These are phyloP conservation scores for Dendrolimus kikuchii DNA, from an alignment of 1,140 invertebrate genomes.

Conservation along the genomic window DNA sequence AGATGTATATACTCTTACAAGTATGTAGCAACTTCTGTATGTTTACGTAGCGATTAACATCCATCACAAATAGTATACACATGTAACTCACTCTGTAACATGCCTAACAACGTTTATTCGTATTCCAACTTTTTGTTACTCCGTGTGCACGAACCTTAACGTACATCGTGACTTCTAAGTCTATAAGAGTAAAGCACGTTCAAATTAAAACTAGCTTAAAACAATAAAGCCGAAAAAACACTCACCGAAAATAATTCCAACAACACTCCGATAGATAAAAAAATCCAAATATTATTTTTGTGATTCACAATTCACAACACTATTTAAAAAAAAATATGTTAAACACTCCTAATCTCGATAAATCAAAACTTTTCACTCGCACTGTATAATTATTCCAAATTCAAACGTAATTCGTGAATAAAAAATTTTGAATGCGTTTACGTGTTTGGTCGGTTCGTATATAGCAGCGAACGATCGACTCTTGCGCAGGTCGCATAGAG, in stretches of 20 bases:
- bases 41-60: neutral
- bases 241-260: conserved; percentile 36
- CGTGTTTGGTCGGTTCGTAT: conserved; percentile 8
- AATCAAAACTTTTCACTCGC: too few relatives aligned
- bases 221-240: conserved; percentile 16
- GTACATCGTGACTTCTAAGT: conserved; percentile 12
- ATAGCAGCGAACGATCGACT: conserved; percentile 24
- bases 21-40: neutral
- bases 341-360: too few relatives aligned
- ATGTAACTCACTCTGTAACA: conserved; percentile 5
- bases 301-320: conserved; percentile 11
- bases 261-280: conserved; percentile 11
- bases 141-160: too few relatives aligned
- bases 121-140: too few relatives aligned
- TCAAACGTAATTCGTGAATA: too few relatives aligned
- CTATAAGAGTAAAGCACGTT: conserved; percentile 27
- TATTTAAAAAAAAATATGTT: too few relatives aligned
- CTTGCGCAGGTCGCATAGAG: conserved; percentile 30
- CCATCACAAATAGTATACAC: conserved; percentile 5
- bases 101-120: neutral
- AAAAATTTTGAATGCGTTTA: conserved; percentile 9
- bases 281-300: conserved; percentile 13
- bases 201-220: conserved; percentile 20
- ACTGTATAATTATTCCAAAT: too few relatives aligned
- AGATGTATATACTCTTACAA: neutral